Percentiles rank a stretch among this genome's conserved stretches.
Conservation (phyloP, 2,113 vertebrate species). For the Protobothrops mucrosquamatus region DNA sequence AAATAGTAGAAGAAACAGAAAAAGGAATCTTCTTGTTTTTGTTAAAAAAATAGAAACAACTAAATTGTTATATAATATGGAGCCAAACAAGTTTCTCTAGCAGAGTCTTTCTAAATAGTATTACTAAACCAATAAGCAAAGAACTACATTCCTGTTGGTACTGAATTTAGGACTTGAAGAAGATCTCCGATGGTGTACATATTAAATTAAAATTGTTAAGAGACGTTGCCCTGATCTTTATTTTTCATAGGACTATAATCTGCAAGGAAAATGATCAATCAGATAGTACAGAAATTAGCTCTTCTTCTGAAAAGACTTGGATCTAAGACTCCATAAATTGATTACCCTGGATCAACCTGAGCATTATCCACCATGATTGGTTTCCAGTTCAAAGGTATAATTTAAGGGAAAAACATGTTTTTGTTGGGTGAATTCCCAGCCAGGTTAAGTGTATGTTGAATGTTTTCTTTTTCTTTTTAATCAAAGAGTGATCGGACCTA, state of each 20-base stretch:
- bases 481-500: no score
- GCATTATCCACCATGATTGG: no score
- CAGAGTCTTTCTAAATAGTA: background rate
- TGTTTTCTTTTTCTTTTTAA: no score
- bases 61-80: background rate
- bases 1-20: background rate
- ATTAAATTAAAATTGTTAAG: background rate
- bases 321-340: background rate
- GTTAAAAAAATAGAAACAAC: background rate
- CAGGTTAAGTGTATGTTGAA: no score
- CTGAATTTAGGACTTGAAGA: background rate
- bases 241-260: background rate
- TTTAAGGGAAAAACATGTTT: no score
- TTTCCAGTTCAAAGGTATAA: no score
- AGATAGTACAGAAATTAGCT: background rate
- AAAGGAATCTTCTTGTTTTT: background rate
- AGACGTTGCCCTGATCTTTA: background rate
- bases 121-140: background rate
- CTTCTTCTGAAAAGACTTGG: background rate
- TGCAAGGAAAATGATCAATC: background rate
- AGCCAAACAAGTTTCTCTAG: background rate
- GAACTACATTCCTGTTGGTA: background rate
- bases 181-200: background rate
- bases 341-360: no score
- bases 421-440: no score